Evolutionary conservation across 2,113 vertebrate species (phyloP), one percentile per base, ranked within the genome.

Genomic region (Seriola rivoliana): DNA sequence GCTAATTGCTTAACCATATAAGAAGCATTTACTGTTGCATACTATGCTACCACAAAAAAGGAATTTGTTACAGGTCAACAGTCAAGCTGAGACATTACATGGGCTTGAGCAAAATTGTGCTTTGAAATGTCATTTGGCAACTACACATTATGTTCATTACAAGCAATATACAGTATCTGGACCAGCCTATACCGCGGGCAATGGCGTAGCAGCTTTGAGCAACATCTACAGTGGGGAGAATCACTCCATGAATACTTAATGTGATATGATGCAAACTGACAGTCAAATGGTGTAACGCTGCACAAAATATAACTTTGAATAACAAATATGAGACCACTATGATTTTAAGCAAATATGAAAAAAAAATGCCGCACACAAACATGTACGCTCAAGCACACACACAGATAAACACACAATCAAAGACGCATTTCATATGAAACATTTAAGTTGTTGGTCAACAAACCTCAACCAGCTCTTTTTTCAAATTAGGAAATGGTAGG

Each of bases 191-290:
- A 64, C 38, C 78, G 32, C 5, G 23, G 17, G 80, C 52, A 54
- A 62, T 72, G 67, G 84, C 70, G 40, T 85, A 78, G 52, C 79
- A 86, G 78, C 85, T 88, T 70, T 87, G 72, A 78, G 84, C 57
- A 80, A 75, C 38, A 85, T 84, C 62, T 82, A 71, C 19, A 89
- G 79, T 14, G 38, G 19, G 21, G 14, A 16, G 46, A 73, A 81
- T 74, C 23, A 38, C 65, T 57, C 59, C 74, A 85, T 89, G 84
- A 91, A 91, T 89, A 77, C 52, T 83, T 85, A 87, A 91, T 42
- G 36, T 80, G 81, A 88, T 54, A 69, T 91, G 86, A 92, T 88
- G 76, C 72, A 91, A 90, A 82, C 68, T 84, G 81, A 88, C 74
- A 88, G 44, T 73, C 66, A 82, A 86, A 90, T 90, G 81, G 80